These are phyloP conservation scores for Cossypha polioptera DNA, from an alignment of 2,797 vertebrate genomes.

Conservation along the genomic window DNA sequence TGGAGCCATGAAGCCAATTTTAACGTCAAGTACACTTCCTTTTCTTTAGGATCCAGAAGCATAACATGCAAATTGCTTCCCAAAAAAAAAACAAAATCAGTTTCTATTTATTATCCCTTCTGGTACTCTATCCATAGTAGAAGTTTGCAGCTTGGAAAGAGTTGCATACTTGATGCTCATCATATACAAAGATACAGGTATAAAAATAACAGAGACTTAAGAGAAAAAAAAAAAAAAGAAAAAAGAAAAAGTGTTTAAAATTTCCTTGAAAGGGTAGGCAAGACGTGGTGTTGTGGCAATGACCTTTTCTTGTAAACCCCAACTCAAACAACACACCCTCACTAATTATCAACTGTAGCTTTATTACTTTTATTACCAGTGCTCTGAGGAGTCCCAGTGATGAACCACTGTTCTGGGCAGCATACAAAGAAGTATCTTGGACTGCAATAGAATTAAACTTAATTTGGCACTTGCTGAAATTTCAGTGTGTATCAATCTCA, in stretches of 20 bases:
- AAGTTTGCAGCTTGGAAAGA: background rate
- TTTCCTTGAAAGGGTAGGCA: background rate
- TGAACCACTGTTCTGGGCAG: background rate
- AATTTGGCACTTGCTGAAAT: background rate
- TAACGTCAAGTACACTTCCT: conserved; percentile 66
- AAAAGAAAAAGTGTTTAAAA: background rate
- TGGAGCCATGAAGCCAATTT: conserved; percentile 71
- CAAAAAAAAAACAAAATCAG: background rate
- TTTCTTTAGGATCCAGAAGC: conserved; percentile 61
- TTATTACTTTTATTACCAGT: background rate
- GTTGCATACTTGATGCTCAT: background rate
- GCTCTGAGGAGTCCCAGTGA: background rate
- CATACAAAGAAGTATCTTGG: background rate
- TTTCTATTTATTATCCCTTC: conserved; percentile 60
- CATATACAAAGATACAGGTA: background rate
- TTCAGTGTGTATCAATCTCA: background rate
- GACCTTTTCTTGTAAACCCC: background rate
- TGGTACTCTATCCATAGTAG: conserved; percentile 43
- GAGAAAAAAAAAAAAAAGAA: background rate
- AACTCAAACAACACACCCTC: background rate
- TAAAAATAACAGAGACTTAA: background rate
- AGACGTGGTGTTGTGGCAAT: background rate
- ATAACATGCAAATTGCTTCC: conserved; percentile 63
- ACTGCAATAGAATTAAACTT: background rate
- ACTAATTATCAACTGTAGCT: background rate